phyloP scores from a whole-genome alignment of 2,113 vertebrate genomes.

The Nothobranchius furzeri region DNA sequence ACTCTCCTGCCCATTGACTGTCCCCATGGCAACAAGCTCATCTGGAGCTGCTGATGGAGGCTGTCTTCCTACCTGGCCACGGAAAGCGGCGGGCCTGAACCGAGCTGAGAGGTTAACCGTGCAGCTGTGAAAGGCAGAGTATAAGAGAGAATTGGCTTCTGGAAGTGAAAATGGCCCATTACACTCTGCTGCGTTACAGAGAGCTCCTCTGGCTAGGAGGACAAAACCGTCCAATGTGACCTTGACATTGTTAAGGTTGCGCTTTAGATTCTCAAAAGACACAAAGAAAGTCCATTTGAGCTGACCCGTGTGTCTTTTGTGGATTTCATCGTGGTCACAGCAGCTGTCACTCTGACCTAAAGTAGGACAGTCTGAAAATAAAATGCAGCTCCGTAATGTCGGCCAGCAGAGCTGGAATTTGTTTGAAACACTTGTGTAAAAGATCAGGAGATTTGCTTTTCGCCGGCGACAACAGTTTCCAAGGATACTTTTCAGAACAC shows the following conservation, averaged over 20 bases:
- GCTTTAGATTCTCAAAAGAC: conserved; percentile 21
- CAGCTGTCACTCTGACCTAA: conserved; percentile 54
- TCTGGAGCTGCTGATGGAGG: conserved; percentile 71
- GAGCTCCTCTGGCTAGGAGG: conserved; percentile 33
- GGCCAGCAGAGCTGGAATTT: conserved; percentile 29
- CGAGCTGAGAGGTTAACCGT: conserved; percentile 47
- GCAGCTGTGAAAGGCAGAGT: conserved; percentile 30
- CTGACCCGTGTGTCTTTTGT: not conserved
- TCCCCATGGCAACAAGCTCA: conserved; percentile 83
- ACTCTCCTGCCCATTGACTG: conserved; percentile 75
- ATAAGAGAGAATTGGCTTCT: conserved; percentile 32
- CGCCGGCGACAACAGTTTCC: conserved; percentile 60
- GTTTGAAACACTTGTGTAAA: conserved; percentile 33
- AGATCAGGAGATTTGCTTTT: conserved; percentile 50
- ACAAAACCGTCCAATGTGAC: conserved; percentile 35
- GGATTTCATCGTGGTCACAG: conserved; percentile 37
- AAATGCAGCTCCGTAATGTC: conserved; percentile 37
- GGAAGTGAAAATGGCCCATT: conserved; percentile 47
- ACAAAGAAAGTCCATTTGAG: not conserved
- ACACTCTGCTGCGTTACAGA: conserved; percentile 29
- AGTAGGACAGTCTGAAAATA: conserved; percentile 24
- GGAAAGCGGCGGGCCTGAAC: conserved; percentile 26
- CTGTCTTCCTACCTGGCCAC: conserved; percentile 68
- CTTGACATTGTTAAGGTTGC: conserved; percentile 49
- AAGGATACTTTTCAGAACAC: conserved; percentile 61